These are phyloP conservation scores for Garrulus glandarius DNA, from an alignment of 2,797 vertebrate genomes.

Conservation along the genomic window DNA sequence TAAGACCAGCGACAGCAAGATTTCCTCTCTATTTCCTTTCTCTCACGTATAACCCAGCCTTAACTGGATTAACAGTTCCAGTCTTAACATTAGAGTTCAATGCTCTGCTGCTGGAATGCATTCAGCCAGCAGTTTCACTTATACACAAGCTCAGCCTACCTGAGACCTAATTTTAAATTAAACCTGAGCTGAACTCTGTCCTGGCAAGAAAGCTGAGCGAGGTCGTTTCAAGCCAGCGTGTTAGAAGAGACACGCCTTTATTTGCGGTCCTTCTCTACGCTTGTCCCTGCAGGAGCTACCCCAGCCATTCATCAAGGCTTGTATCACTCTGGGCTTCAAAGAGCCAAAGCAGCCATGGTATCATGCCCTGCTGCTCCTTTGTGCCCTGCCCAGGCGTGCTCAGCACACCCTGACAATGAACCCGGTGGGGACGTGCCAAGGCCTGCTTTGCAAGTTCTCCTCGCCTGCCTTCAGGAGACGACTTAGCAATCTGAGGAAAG, in stretches of 20 bases:
- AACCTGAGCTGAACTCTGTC: background rate
- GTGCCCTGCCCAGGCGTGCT: background rate
- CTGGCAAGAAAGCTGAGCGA: background rate
- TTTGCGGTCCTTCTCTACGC: background rate
- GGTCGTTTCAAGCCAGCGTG: background rate
- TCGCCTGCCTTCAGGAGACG: background rate
- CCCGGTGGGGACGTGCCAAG: accelerated
- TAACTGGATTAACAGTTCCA: background rate
- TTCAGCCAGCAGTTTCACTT: background rate
- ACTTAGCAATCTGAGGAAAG: background rate
- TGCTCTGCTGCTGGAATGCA: background rate
- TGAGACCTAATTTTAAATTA: background rate
- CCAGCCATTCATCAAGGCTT: background rate
- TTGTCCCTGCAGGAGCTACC: background rate
- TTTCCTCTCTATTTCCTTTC: background rate
- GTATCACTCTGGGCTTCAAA: background rate
- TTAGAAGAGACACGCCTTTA: background rate
- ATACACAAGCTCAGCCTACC: background rate
- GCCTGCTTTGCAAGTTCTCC: background rate
- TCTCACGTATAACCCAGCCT: background rate
- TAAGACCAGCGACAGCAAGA: background rate
- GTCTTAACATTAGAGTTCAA: background rate
- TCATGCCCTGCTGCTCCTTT: background rate
- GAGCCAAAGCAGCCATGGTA: background rate
- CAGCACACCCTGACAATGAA: background rate